Base-by-base conservation (phyloP, 2,797 vertebrate species). In the Coregonus sp. region DNA sequence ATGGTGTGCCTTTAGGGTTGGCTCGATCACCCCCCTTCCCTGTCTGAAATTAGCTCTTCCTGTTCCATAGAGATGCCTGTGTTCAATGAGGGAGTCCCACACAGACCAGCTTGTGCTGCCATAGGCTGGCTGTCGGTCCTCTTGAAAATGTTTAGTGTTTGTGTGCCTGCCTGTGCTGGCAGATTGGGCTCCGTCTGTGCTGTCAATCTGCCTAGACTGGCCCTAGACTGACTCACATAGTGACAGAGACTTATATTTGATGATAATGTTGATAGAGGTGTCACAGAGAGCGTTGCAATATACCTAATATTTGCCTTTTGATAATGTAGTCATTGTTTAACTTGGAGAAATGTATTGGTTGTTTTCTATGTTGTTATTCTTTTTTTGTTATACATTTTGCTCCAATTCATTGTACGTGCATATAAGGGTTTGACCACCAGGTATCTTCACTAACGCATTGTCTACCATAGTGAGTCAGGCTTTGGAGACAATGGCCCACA, bases 231-330 rank as follows among this genome's bases (percentile, higher is more conserved):
- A 89, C 89, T 91, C 89, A 88, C 63, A 78, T 56, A 67, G 73
- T 56, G 15, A 65, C 29, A 29, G 65, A 75, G 85, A 86, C 76
- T 80, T 90, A 47, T 77, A 35, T 82, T 80, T 89, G 77, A 82
- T 73, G 66, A 76, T 75, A 56, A 73, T 40, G 51, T 87, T 85
- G 82, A 81, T 89, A 86, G 89, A 88, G 88, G 87, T 91, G 86
- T 87, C 80, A 81, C 85, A 85, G 91, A 93, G 92, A 93, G 87
- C 80, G 93, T 93, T 94, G 94, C 94, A 94, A 95, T 95, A 95
- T 92, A 93, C 91, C 91, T 92, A 87, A 89, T 89, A 86, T 94
- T 94, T 94, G 92, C 93, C 93, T 94, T 94, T 93, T 92, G 87
- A 92, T 93, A 86, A 86, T 88, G 89, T 91, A 92, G 91, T 92